Evolutionary conservation across 2,797 vertebrate genomes (phyloP), one percentile per base, ranked within the genome.

Genomic region (Tarsius wallacei): DNA sequence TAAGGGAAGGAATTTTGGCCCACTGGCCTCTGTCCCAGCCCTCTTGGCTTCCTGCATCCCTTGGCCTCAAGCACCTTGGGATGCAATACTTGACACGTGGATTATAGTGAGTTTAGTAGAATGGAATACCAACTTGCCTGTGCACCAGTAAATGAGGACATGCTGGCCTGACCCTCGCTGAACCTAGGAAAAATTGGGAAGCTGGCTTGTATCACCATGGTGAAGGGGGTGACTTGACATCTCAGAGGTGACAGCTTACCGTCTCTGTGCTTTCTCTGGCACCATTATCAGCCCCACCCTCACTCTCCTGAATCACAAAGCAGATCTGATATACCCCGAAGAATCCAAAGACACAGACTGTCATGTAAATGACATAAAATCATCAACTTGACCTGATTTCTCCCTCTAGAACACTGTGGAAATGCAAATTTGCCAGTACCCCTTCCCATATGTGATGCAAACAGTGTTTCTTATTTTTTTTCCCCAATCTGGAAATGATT

Each of bases 401-500:
- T 94, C 70, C 33, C 63, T 87, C 51, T 11, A 28, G 59, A 82
- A 78, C 17, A 16, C 47, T 14, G 80, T 59, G 59, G 9, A 19
- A 33, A 93, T 63, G 87, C 77, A 85, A 87, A 81, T 64, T 71
- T 1, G 0, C 76, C 85, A 70, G 66, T 42, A 14, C 36, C 53
- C 87, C 51, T 77, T 70, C 59, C 93, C 74, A 13, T 36, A 61
- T 89, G 93, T 47, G 87, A 95, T 42, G 81, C 64, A 77, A 90
- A 89, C 91, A 86, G 66, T 31, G 55, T 47, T 71, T 80, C 85
- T 36, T 80, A 53, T 83, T 74, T 59, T 57, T 55, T 86, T 13
- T 0, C 28, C 28, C 87, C 76, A 86, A 90, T 97, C 97, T 98
- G 96, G 95, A 97, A 97, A 97, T 94, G 26, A 96, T 95, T 92